phyloP scores from a whole-genome alignment of 2,888 invertebrate genomes.

The Ochropleura leucogaster region DNA sequence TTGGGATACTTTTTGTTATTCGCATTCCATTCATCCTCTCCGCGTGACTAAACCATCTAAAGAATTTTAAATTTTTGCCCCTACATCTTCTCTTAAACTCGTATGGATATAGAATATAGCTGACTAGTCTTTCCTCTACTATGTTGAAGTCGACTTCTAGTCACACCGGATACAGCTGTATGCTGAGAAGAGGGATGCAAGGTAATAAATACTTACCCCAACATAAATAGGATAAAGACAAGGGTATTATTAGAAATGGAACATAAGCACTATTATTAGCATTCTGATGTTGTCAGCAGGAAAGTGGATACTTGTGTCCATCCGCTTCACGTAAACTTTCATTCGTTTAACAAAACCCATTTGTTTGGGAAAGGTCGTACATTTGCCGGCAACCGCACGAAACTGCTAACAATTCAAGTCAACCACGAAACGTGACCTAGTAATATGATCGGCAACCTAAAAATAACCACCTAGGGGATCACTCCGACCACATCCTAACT shows the following conservation, averaged over 20 bases:
- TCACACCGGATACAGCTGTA: neutral
- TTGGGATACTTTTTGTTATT: too few relatives aligned
- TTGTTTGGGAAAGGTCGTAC: neutral
- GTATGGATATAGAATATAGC: neutral
- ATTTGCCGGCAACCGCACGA: slow-evolving; percentile 10
- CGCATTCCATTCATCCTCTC: too few relatives aligned
- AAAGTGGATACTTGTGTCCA: neutral
- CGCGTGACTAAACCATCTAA: too few relatives aligned
- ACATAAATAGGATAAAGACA: neutral
- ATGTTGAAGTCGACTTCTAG: neutral
- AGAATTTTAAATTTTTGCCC: too few relatives aligned
- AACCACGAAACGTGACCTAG: slow-evolving; percentile 20
- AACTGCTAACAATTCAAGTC: slow-evolving; percentile 15
- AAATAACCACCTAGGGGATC: slow-evolving; percentile 39
- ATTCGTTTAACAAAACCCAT: slow-evolving; percentile 7
- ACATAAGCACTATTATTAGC: neutral
- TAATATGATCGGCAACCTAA: slow-evolving; percentile 25
- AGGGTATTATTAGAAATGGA: neutral
- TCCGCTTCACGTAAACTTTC: neutral
- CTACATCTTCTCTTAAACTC: too few relatives aligned
- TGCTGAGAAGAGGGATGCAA: neutral
- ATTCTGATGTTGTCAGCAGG: neutral
- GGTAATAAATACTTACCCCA: neutral
- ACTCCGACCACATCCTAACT: slow-evolving; percentile 12
- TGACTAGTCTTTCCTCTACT: neutral